A percentile compares a stretch with the other conserved stretches of the same genome.
These are phyloP conservation scores for Apogon talboti DNA, from an alignment of 2,797 vertebrate genomes.

Conservation along the genomic window DNA sequence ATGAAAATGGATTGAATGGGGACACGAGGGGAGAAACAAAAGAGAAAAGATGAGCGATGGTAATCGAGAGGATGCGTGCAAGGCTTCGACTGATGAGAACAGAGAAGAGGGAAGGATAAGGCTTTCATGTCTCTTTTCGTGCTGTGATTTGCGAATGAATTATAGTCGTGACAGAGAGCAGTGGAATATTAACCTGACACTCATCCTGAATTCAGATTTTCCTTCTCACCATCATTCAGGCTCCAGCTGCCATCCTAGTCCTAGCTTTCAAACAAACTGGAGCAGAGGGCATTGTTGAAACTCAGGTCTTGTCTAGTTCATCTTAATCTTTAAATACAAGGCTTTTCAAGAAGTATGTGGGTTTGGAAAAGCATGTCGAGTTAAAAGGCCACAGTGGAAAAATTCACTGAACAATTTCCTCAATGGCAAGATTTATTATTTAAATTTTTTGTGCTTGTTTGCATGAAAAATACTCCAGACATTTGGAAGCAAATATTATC, in stretches of 20 bases:
- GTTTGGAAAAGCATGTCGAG: slow-evolving; percentile 8
- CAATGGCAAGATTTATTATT: background rate
- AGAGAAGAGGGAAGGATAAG: slow-evolving; percentile 59
- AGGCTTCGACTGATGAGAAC: slow-evolving; percentile 63
- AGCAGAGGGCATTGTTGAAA: slow-evolving; percentile 46
- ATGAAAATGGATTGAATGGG: slow-evolving; percentile 79
- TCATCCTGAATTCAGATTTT: slow-evolving; percentile 65
- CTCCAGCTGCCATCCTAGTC: slow-evolving; percentile 23
- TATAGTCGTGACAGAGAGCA: slow-evolving; percentile 47
- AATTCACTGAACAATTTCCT: background rate
- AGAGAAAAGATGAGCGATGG: slow-evolving; percentile 75
- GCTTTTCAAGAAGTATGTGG: slow-evolving; percentile 15
- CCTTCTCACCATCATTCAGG: slow-evolving; percentile 35
- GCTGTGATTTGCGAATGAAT: slow-evolving; percentile 64
- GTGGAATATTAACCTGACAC: slow-evolving; percentile 70
- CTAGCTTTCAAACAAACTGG: slow-evolving; percentile 48
- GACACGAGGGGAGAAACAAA: slow-evolving; percentile 72
- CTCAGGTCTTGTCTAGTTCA: slow-evolving; percentile 30
- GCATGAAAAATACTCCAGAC: no score
- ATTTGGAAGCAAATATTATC: background rate
- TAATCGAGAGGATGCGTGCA: slow-evolving; percentile 72
- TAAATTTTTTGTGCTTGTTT: no score
- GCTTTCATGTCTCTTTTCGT: slow-evolving; percentile 68
- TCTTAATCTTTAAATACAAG: slow-evolving; percentile 42
- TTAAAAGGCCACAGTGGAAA: slow-evolving; percentile 16